Evolutionary conservation across 2,797 vertebrate species (phyloP).

Genomic region (Oceanodroma leucorhoa): DNA sequence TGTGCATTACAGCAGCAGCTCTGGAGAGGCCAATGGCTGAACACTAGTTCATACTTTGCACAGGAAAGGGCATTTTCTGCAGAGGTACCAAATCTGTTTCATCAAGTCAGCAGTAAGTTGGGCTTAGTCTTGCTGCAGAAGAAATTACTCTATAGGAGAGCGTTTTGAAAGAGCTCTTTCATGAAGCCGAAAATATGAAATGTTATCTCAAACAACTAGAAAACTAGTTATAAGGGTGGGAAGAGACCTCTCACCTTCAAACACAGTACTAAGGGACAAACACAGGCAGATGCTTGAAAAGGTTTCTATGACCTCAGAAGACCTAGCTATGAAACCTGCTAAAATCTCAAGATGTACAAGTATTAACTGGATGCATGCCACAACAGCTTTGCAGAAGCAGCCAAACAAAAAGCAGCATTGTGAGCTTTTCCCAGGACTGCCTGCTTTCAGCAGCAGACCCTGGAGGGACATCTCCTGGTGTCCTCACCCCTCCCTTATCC

Average conservation of each 20-base stretch:
- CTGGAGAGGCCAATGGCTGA: not conserved
- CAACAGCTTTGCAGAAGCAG: not conserved
- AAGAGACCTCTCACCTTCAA: not conserved
- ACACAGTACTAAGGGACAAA: not conserved
- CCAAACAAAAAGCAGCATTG: not conserved
- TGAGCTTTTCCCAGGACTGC: not conserved
- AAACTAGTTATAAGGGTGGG: not conserved
- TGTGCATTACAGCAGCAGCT: not conserved
- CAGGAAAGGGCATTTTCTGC: not conserved
- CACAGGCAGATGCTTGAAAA: not conserved
- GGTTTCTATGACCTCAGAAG: not conserved
- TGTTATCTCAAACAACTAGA: not conserved
- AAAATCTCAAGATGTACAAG: not conserved
- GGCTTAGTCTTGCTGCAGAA: not conserved
- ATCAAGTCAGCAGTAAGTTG: not conserved
- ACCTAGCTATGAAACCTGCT: not conserved
- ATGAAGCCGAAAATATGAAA: not conserved
- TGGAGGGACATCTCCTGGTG: not conserved
- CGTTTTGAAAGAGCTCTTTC: not conserved
- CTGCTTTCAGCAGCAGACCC: not conserved
- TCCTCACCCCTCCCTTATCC: not conserved
- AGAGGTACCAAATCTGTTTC: not conserved
- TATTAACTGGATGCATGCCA: not conserved
- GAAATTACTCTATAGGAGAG: not conserved
- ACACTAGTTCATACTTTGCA: not conserved